Percentiles rank a stretch among this genome's conserved stretches.
Evolutionary conservation across 2,888 invertebrate species (phyloP).

Genomic region (Pseudolycoriella hygida): DNA sequence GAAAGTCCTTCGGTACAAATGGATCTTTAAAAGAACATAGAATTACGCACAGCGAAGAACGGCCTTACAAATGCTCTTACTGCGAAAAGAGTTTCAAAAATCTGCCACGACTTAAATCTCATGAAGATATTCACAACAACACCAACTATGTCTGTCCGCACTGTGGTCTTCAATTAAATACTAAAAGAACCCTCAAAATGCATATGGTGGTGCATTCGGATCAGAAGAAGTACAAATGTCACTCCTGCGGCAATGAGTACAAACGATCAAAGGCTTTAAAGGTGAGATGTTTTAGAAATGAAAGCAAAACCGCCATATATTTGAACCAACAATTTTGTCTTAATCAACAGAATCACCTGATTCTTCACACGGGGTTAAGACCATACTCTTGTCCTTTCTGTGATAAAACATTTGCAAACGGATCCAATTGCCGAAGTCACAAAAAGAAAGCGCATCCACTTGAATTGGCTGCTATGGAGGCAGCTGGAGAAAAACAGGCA

Average conservation of each 20-base stretch:
- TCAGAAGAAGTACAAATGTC: constrained; percentile 23
- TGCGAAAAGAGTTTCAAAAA: constrained; percentile 25
- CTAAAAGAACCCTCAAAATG: constrained; percentile 30
- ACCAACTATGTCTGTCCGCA: constrained; percentile 27
- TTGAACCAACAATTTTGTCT: neutral
- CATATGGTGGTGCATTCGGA: constrained; percentile 28
- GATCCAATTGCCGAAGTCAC: constrained; percentile 28
- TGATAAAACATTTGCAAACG: constrained; percentile 25
- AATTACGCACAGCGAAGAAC: constrained; percentile 30
- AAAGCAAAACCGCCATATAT: too few species aligned
- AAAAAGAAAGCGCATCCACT: constrained; percentile 26
- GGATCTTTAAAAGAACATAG: constrained; percentile 32
- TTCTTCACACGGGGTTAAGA: constrained; percentile 25
- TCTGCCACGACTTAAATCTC: constrained; percentile 23
- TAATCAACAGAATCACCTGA: constrained; percentile 25
- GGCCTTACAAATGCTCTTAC: constrained; percentile 28
- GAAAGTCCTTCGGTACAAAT: constrained; percentile 29
- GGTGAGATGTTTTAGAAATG: neutral
- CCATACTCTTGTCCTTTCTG: constrained; percentile 28
- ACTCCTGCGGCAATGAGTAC: constrained; percentile 24
- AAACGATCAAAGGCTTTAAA: constrained; percentile 24
- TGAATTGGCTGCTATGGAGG: constrained; percentile 26
- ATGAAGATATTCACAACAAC: constrained; percentile 26
- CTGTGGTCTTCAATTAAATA: constrained; percentile 28
- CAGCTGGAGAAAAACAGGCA: constrained; percentile 18